A percentile compares a stretch with the other conserved stretches of the same genome.
phyloP scores from a whole-genome alignment of 2,888 invertebrate genomes.

The Drosophila meridiana region DNA sequence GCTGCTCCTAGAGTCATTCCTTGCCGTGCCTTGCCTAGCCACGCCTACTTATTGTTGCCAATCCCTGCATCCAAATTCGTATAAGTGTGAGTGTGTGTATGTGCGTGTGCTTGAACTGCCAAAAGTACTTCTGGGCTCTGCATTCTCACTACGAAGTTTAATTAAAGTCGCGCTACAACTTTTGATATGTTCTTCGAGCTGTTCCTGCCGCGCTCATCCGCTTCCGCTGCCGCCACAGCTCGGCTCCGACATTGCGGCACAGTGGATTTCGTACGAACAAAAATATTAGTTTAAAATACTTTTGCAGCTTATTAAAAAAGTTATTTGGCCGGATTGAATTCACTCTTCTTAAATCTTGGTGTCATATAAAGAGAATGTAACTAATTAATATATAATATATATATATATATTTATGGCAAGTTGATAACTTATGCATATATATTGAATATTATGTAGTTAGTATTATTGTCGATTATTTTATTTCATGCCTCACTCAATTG shows the following conservation, averaged over 20 bases:
- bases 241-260: slow-evolving; percentile 29
- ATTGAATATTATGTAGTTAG: too few relatives aligned
- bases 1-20: slow-evolving; percentile 15
- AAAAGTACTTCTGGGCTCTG: slow-evolving; percentile 68
- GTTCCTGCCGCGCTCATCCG: slow-evolving; percentile 70
- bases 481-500: background rate
- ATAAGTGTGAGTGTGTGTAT: background rate
- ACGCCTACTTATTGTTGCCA: slow-evolving; percentile 39
- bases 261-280: slow-evolving; percentile 25
- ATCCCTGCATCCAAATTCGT: slow-evolving; percentile 37
- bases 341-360: background rate
- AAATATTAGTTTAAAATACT: slow-evolving; percentile 6
- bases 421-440: background rate
- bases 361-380: background rate
- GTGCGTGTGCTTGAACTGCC: slow-evolving; percentile 66
- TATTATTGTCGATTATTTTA: too few relatives aligned
- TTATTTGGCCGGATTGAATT: background rate
- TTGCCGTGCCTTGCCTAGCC: slow-evolving; percentile 10
- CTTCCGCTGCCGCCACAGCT: slow-evolving; percentile 49
- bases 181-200: slow-evolving; percentile 75
- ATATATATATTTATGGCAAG: background rate
- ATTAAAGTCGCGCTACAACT: slow-evolving; percentile 79
- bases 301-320: slow-evolving; percentile 4
- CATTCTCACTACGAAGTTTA: slow-evolving; percentile 68
- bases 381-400: slow-evolving; percentile 2